Evolutionary conservation across 2,797 vertebrate genomes (phyloP), one percentile per base, ranked within the genome.

Genomic region (Smutsia gigantea): DNA sequence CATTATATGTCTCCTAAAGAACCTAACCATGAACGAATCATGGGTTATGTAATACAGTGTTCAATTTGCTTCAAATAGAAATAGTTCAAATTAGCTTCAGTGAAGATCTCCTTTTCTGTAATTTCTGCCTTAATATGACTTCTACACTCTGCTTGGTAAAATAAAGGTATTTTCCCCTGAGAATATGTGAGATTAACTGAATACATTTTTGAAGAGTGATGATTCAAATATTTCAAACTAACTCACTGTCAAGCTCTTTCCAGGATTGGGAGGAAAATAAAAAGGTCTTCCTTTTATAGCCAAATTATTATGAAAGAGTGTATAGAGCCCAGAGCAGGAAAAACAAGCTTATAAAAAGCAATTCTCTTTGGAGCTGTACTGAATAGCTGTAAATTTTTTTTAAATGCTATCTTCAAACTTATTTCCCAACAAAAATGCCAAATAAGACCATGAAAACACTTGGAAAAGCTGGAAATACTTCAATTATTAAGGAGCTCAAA

Each of bases 11-110:
- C 23, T 84, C 23, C n/a, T 87, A 59, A 93, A 95, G 49, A 95
- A 42, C 18, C 55, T 84, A 91, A 63, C 51, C 51, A 92, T 21
- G 19, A 79, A 94, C 1, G 57, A 93, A 18, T 95, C 72, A 94
- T 85, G 72, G 63, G 53, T 93, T 95, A 85, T 46, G 46, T n/a
- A 84, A 92, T 17, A 85, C 6, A 57, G 8, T 49, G 49, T 57
- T 93, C n/a, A 66, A 82, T 86, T 46, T 93, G 34, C 11, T 68
- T 92, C 74, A 86, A 72, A 64, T 3, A 84, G 14, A 66, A 92
- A 82, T 25, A 92, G 10, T 49, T 89, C 31, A 61, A 93, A 92
- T 92, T 92, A 64, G 29, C 15, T 94, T 87, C 78, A 87, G 19
- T 84, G 14, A 96, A 85, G 21, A 87, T 27, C 23, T 59, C 25